These are phyloP conservation scores for Autographa pulchrina DNA, from an alignment of 2,888 invertebrate species.

Conservation along the genomic window DNA sequence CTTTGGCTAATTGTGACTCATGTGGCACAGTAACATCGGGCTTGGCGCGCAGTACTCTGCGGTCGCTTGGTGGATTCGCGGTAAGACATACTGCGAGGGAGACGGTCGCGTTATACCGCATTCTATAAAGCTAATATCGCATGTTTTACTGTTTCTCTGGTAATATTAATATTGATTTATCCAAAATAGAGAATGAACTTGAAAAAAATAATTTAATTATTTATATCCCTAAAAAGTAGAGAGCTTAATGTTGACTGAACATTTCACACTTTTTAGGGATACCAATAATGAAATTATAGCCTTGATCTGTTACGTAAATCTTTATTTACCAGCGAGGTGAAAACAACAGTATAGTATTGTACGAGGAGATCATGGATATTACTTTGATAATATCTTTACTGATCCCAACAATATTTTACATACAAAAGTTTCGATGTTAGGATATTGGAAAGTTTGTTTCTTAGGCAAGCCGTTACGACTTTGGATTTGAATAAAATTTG, in stretches of 20 bases:
- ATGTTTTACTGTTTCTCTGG: too few relatives aligned
- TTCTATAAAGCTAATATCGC: neutral
- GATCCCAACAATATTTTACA: slow-evolving; percentile 6
- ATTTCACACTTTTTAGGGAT: too few relatives aligned
- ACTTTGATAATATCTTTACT: slow-evolving; percentile 5
- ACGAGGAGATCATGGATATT: neutral
- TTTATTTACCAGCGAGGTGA: neutral
- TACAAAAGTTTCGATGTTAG: neutral
- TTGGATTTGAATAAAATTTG: slow-evolving; percentile 5
- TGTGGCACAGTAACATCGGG: neutral
- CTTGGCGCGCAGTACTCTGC: neutral
- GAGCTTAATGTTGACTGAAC: too few relatives aligned
- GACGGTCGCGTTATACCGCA: neutral
- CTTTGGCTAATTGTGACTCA: neutral
- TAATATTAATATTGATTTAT: too few relatives aligned
- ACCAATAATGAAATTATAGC: too few relatives aligned
- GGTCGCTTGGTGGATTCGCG: slow-evolving; percentile 2
- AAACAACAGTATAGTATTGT: neutral
- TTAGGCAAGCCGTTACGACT: neutral
- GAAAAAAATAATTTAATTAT: too few relatives aligned
- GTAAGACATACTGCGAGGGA: neutral
- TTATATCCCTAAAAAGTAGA: too few relatives aligned
- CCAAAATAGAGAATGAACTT: too few relatives aligned
- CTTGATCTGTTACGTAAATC: neutral
- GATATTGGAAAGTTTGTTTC: slow-evolving; percentile 6